Base-by-base conservation (phyloP, 2,113 vertebrate genomes). In the Laterallus jamaicensis region DNA sequence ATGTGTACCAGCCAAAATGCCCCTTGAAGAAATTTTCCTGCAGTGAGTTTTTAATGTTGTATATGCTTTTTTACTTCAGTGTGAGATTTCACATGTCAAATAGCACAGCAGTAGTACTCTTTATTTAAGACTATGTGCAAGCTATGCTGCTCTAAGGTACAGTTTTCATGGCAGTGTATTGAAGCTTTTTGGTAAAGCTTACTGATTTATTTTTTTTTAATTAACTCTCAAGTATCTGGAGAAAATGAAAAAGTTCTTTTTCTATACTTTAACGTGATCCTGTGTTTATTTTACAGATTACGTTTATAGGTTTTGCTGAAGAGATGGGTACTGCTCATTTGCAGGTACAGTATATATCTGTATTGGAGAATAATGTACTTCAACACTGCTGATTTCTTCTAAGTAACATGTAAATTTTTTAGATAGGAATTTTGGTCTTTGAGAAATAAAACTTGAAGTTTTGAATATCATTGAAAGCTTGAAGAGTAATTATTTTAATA, bases 271-370 rank as follows among this genome's bases (percentile, higher is more conserved):
- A 88, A 2, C 71, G 6, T 74, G 19, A 90, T 89, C 20, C 6
- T 96, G 60, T 55, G 10, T 96, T 97, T 97, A 29, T 97, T 78
- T 97, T 97, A 42, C 93, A 99, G 99, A 96, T 99, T 88, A 98
- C 98, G 69, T 99, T 99, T 97, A 96, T 99, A 95, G 98, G 97
- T 92, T 98, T 99, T 97, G 97, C 97, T 86, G 98, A 98, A 93
- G 99, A 98, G 78, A 98, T 98, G 39, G 97, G 98, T 87, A 78
- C 94, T 85, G 88, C 97, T 95, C 96, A 87, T 92, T 98, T 98
- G 88, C 98, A 99, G 99, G 99, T 99, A 97, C 39, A 40, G 16
- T 66, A 28, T 79, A 5, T 54, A 13, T 78, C 5, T 77, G 1
- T 68, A 62, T 0, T 50, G 67, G 28, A 62, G 73, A 77, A 52